These are phyloP conservation scores for Brachyalestes nurse DNA, from an alignment of 2,797 vertebrate genomes.

Conservation along the genomic window DNA sequence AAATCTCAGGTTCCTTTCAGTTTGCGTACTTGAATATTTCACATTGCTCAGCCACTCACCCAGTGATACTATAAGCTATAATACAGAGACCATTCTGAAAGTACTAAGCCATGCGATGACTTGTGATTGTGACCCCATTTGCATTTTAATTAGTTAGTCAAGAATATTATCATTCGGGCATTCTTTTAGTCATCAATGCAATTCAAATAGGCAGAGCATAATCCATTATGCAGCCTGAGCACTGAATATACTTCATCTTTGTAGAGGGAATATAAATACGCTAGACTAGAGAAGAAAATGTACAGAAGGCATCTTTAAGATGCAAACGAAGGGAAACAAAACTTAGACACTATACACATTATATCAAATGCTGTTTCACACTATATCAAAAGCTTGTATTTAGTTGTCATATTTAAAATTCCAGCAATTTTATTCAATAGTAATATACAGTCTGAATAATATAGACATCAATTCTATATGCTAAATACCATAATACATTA, in stretches of 20 bases:
- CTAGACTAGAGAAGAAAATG: slow-evolving; percentile 4
- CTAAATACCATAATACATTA: too few relatives aligned
- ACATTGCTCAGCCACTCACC: slow-evolving; percentile 1
- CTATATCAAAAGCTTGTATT: too few relatives aligned
- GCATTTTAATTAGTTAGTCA: slow-evolving; percentile 25
- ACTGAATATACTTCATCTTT: slow-evolving; percentile 30
- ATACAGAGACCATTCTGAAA: slow-evolving; percentile 1
- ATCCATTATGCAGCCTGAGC: slow-evolving; percentile 47
- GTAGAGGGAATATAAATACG: slow-evolving; percentile 26
- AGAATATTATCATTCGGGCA: slow-evolving; percentile 11
- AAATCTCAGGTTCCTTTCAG: neutral
- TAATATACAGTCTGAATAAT: too few relatives aligned
- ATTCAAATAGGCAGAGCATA: slow-evolving; percentile 30
- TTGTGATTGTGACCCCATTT: slow-evolving; percentile 16
- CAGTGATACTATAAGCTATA: neutral
- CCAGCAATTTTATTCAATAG: too few relatives aligned
- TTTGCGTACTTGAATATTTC: neutral
- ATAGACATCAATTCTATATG: too few relatives aligned
- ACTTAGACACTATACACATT: too few relatives aligned
- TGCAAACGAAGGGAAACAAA: neutral
- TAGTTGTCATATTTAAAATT: too few relatives aligned
- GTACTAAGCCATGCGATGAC: neutral
- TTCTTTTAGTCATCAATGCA: slow-evolving; percentile 45
- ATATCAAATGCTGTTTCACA: too few relatives aligned
- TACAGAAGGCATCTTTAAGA: slow-evolving; percentile 4